phyloP scores from a whole-genome alignment of 1,140 invertebrate species.

The Hetaerina americana region DNA sequence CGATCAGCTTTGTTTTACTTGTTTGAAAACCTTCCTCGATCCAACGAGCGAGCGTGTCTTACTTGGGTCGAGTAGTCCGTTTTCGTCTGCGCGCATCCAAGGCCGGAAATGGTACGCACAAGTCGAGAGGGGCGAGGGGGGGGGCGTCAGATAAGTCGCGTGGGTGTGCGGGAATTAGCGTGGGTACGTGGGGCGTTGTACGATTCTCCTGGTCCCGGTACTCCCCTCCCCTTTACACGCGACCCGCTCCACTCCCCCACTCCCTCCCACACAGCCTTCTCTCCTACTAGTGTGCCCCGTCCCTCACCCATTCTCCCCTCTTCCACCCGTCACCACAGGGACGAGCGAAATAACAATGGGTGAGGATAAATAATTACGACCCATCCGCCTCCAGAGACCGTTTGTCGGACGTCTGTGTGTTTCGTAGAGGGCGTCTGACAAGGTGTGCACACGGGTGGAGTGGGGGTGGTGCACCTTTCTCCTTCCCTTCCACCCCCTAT shows the following conservation, averaged over 20 bases:
- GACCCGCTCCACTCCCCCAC: too few species aligned
- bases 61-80: too few species aligned
- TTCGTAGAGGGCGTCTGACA: neutral
- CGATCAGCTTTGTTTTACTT: too few species aligned
- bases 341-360: neutral
- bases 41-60: too few species aligned
- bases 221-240: neutral
- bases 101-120: neutral
- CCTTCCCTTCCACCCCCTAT: neutral
- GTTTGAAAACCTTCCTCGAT: too few species aligned
- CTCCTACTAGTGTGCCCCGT: neutral
- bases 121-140: neutral
- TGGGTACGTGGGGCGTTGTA: neutral
- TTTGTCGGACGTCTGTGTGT: neutral
- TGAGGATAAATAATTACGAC: neutral
- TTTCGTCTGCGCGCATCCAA: neutral
- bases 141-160: neutral
- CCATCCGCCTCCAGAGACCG: neutral
- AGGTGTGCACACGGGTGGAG: neutral
- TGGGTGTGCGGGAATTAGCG: neutral
- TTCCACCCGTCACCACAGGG: neutral
- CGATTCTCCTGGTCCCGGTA: too few species aligned
- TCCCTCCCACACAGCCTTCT: neutral
- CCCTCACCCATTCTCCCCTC: neutral
- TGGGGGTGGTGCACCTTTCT: neutral